phyloP scores from a whole-genome alignment of 2,888 invertebrate genomes.

The Norana najaformis region DNA sequence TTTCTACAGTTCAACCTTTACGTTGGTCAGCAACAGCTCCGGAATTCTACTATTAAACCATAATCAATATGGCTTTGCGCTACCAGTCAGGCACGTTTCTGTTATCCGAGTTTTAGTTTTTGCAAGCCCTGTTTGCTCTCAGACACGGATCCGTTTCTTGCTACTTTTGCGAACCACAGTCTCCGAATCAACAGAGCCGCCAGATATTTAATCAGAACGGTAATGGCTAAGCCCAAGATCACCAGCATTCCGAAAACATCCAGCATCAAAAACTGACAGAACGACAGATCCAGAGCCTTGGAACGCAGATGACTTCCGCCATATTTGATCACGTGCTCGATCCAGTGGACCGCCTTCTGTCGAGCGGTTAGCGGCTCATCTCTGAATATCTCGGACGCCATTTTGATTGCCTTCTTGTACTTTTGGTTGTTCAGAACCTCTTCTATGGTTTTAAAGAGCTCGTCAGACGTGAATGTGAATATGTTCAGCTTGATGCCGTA shows the following conservation, averaged over 20 bases:
- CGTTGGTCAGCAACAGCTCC: too few relatives aligned
- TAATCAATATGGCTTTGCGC: too few relatives aligned
- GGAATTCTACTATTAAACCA: too few relatives aligned
- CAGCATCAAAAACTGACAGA: constrained; percentile 45
- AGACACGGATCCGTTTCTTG: not conserved
- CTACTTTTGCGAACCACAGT: not conserved
- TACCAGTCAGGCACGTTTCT: too few relatives aligned
- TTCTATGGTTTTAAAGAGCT: constrained; percentile 38
- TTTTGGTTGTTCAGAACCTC: constrained; percentile 41
- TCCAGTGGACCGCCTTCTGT: constrained; percentile 46
- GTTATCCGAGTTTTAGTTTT: not conserved
- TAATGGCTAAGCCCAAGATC: not conserved
- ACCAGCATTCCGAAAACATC: constrained; percentile 40
- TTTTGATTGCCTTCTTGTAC: constrained; percentile 40
- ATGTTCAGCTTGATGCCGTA: constrained; percentile 25
- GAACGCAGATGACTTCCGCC: constrained; percentile 48
- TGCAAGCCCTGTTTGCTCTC: not conserved
- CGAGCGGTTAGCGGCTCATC: constrained; percentile 40
- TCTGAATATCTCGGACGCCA: constrained; percentile 40
- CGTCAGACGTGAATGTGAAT: constrained; percentile 23
- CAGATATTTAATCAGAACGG: not conserved
- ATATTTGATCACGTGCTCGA: constrained; percentile 49
- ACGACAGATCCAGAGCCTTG: constrained; percentile 43
- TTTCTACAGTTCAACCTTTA: too few relatives aligned
- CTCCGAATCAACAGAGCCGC: not conserved